A percentile compares a stretch with the other conserved stretches of the same genome.
phyloP scores from a whole-genome alignment of 2,888 invertebrate genomes.

The Elmis aenea region DNA sequence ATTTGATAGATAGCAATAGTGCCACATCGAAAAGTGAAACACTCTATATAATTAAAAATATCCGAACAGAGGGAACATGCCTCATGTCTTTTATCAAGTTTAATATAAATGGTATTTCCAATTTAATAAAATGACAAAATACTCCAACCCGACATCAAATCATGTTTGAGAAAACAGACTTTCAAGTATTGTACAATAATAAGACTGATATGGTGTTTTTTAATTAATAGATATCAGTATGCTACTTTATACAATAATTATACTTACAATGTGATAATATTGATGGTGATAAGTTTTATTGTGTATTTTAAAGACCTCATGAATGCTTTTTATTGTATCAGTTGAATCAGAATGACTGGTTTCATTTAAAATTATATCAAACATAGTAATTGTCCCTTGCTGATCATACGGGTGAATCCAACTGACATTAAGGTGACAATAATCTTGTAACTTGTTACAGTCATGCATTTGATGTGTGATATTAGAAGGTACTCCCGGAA shows the following conservation, averaged over 20 bases:
- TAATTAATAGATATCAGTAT: too few species aligned
- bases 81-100: too few species aligned
- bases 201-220: too few species aligned
- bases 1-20: too few species aligned
- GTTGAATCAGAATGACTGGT: slow-evolving; percentile 18
- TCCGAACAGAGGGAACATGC: too few species aligned
- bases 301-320: slow-evolving; percentile 31
- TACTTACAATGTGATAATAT: slow-evolving; percentile 22
- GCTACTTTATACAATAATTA: slow-evolving; percentile 1
- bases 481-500: slow-evolving; percentile 36
- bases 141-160: too few species aligned
- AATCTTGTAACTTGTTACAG: slow-evolving; percentile 29
- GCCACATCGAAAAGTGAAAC: too few species aligned
- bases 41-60: too few species aligned
- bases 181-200: too few species aligned
- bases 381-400: slow-evolving; percentile 36
- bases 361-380: slow-evolving; percentile 35
- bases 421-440: slow-evolving; percentile 37
- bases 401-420: slow-evolving; percentile 40
- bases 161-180: too few species aligned
- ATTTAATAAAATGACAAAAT: too few species aligned
- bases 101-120: too few species aligned
- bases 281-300: slow-evolving; percentile 26
- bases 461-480: slow-evolving; percentile 35
- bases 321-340: slow-evolving; percentile 27